Conservation (phyloP, 2,797 vertebrate genomes). For the Cirrhinus mrigala region DNA sequence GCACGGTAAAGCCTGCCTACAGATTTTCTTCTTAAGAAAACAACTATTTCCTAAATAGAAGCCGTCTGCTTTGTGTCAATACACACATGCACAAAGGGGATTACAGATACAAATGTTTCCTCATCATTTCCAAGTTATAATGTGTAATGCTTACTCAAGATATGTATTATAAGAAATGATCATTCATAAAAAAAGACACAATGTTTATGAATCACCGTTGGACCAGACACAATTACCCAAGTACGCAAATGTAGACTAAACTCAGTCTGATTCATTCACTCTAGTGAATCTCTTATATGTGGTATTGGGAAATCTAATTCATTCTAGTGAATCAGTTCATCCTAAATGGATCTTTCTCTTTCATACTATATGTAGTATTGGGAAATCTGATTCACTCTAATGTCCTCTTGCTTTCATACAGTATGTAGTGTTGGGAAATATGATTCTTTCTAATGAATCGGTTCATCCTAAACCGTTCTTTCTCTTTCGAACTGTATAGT, state of each 20-base stretch:
- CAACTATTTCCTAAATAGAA: neutral
- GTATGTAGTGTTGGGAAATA: too few relatives aligned
- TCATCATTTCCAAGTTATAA: neutral
- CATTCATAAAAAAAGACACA: neutral
- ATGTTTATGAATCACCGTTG: neutral
- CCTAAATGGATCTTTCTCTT: too few relatives aligned
- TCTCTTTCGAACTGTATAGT: too few relatives aligned
- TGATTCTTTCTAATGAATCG: too few relatives aligned
- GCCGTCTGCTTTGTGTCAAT: neutral
- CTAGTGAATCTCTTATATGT: too few relatives aligned
- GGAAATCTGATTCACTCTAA: too few relatives aligned
- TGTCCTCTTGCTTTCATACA: too few relatives aligned
- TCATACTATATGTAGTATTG: too few relatives aligned
- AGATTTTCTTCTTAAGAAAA: conserved; percentile 22
- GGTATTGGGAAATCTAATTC: too few relatives aligned
- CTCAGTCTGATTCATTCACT: too few relatives aligned
- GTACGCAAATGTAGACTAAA: too few relatives aligned
- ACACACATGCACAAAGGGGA: neutral
- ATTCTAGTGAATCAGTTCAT: neutral
- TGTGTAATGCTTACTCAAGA: neutral
- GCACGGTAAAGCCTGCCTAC: neutral
- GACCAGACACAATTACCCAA: too few relatives aligned
- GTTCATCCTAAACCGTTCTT: neutral
- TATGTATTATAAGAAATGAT: neutral
- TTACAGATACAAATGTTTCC: conserved; percentile 7